These are phyloP conservation scores for Thumatha senex DNA, from an alignment of 2,888 invertebrate species.

Conservation along the genomic window DNA sequence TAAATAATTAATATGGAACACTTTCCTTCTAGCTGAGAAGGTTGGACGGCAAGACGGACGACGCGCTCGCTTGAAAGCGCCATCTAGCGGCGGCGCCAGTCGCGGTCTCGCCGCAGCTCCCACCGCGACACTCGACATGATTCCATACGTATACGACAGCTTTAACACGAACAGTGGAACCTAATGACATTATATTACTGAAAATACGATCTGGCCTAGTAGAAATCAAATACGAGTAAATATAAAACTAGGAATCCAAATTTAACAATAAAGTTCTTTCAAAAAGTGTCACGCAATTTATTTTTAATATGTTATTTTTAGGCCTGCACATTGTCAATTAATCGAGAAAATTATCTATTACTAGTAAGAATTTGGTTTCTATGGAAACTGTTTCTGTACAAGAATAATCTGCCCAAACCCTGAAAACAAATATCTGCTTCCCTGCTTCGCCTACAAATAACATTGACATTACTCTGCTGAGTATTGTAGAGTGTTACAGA, in stretches of 20 bases:
- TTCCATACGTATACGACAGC: conserved; percentile 29
- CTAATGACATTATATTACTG: conserved; percentile 6
- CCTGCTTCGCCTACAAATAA: not conserved
- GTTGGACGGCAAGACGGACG: conserved; percentile 73
- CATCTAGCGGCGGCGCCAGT: conserved; percentile 12
- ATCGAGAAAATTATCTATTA: too few species aligned
- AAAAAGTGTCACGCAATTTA: too few species aligned
- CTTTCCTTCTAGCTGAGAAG: conserved; percentile 67
- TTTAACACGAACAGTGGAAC: conserved; percentile 21
- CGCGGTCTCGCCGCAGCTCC: conserved; percentile 23
- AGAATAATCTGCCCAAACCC: too few species aligned
- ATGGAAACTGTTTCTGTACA: too few species aligned
- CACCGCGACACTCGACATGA: conserved; percentile 21
- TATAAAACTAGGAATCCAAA: too few species aligned
- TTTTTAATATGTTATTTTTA: too few species aligned
- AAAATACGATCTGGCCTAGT: not conserved
- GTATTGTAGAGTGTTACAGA: conserved; percentile 28
- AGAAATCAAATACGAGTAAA: not conserved
- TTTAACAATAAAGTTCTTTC: too few species aligned
- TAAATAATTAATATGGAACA: not conserved
- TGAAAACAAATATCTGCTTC: too few species aligned
- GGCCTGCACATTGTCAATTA: too few species aligned
- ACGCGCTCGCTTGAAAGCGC: conserved; percentile 69
- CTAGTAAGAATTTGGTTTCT: too few species aligned
- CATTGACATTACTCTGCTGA: conserved; percentile 34